phyloP scores from a whole-genome alignment of 2,113 vertebrate genomes.

The Corvus hawaiiensis region DNA sequence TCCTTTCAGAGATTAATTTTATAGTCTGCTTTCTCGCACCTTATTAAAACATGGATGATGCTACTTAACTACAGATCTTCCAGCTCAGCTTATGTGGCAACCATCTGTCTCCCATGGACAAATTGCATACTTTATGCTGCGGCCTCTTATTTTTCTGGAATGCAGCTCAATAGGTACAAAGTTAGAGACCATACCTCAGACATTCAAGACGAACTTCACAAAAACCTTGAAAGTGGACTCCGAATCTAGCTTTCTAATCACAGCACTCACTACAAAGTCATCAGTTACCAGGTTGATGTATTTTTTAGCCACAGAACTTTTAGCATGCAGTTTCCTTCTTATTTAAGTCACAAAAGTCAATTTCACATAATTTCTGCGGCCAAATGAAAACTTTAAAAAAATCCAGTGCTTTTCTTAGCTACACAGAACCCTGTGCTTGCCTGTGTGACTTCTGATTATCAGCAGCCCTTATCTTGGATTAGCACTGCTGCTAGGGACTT shows the following conservation, averaged over 20 bases:
- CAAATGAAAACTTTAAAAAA: neutral
- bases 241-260: neutral
- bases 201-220: neutral
- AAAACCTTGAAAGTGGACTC: neutral
- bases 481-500: neutral
- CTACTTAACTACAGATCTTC: neutral
- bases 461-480: neutral
- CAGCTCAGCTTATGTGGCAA: neutral
- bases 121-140: neutral
- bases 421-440: neutral
- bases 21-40: neutral
- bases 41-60: neutral
- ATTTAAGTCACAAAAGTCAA: neutral
- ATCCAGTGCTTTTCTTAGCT: neutral
- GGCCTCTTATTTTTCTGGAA: neutral
- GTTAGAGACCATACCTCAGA: neutral
- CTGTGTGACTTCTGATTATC: neutral
- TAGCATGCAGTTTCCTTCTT: neutral
- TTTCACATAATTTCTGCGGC: neutral
- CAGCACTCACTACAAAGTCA: neutral
- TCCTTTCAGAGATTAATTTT: neutral
- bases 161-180: neutral
- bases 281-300: neutral
- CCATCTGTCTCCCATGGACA: neutral
- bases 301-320: neutral